These are phyloP conservation scores for Phataginus tricuspis DNA, from an alignment of 2,797 vertebrate species.

Conservation along the genomic window DNA sequence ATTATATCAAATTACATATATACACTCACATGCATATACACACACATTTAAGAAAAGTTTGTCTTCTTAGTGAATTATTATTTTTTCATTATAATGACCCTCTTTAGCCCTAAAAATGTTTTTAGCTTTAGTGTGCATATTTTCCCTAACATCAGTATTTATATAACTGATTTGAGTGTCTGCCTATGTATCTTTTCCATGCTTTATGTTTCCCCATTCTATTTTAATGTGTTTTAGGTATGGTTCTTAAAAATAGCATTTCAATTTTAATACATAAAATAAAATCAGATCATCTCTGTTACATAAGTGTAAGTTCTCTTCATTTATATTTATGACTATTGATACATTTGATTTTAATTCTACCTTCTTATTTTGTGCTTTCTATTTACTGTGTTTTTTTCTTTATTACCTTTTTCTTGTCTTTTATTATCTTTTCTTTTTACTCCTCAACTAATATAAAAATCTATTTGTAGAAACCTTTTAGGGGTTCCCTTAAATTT, in stretches of 20 bases:
- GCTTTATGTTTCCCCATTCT: conserved; percentile 11
- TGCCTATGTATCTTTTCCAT: neutral
- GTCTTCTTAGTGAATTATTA: neutral
- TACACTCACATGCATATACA: neutral
- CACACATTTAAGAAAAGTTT: neutral
- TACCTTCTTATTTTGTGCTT: conserved; percentile 6
- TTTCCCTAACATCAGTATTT: neutral
- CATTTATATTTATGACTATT: conserved; percentile 6
- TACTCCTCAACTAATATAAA: neutral
- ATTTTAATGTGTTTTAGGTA: neutral
- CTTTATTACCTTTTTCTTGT: neutral
- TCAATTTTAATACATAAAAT: neutral
- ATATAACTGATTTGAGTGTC: neutral
- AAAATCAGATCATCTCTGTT: neutral
- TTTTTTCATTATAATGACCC: neutral
- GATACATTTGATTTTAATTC: neutral
- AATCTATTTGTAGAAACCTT: neutral
- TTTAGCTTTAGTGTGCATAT: neutral
- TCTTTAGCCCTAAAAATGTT: neutral
- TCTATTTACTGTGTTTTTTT: neutral
- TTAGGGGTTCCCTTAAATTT: neutral
- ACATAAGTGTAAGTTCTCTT: neutral
- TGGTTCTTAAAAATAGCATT: neutral
- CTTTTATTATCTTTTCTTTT: conserved; percentile 6
- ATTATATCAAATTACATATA: neutral